Evolutionary conservation across 53 echinoderm and acorn worm genomes (phyloP).

Genomic region (Crossaster papposus): DNA sequence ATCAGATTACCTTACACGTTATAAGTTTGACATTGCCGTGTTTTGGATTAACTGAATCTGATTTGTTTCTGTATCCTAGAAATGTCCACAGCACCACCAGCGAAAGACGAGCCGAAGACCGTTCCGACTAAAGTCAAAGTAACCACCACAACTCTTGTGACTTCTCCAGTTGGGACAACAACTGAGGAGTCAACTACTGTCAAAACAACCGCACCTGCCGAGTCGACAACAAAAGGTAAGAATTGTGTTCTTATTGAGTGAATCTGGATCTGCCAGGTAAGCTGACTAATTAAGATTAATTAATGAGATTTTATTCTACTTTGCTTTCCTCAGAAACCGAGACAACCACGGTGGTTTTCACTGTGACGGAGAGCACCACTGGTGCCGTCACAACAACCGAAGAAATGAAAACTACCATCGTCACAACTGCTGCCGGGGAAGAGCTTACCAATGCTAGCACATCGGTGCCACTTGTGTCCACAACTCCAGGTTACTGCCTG

Average conservation of each 20-base stretch:
- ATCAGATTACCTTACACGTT: not conserved
- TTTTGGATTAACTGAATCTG: not conserved
- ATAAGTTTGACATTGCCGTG: no score
- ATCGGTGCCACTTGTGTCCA: constrained; percentile 8
- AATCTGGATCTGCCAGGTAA: not conserved
- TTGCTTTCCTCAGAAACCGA: not conserved
- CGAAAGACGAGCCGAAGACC: not conserved
- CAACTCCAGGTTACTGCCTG: constrained; percentile 29
- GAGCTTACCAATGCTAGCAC: not conserved
- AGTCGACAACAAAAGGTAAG: not conserved
- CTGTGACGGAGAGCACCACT: constrained; percentile 13
- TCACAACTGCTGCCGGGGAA: constrained; percentile 6
- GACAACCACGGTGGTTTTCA: constrained; percentile 7
- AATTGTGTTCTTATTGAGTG: not conserved
- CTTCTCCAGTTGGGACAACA: constrained; percentile 11
- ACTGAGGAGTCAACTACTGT: constrained; percentile 17
- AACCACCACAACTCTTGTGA: constrained; percentile 5
- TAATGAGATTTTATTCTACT: not conserved
- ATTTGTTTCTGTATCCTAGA: not conserved
- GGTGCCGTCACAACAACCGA: not conserved
- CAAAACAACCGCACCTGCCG: constrained; percentile 12
- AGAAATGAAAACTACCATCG: constrained; percentile 7
- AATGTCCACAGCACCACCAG: not conserved
- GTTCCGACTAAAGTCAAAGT: constrained; percentile 20
- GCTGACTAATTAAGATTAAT: not conserved